Percentiles rank a stretch among this genome's conserved stretches.
phyloP scores from a whole-genome alignment of 1,140 invertebrate species.

The Bicyclus anynana region DNA sequence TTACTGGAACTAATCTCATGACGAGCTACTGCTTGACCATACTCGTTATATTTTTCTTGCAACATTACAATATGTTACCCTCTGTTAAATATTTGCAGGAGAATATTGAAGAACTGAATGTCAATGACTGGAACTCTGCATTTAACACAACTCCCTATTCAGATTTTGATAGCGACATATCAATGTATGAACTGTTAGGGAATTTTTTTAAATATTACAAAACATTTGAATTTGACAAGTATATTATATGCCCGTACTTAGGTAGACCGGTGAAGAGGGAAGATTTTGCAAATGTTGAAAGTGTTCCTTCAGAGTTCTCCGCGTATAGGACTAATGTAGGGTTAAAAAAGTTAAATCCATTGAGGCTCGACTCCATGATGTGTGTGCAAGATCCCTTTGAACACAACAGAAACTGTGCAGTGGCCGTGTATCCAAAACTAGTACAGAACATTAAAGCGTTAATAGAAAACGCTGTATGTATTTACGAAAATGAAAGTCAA shows the following conservation, averaged over 20 bases:
- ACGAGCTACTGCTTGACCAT: slow-evolving; percentile 80
- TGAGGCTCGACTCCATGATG: slow-evolving; percentile 60
- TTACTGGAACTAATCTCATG: slow-evolving; percentile 71
- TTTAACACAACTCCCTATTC: slow-evolving; percentile 19
- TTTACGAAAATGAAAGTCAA: slow-evolving; percentile 19
- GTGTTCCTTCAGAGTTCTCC: slow-evolving; percentile 42
- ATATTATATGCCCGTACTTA: slow-evolving; percentile 77
- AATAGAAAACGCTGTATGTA: slow-evolving; percentile 24
- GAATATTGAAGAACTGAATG: slow-evolving; percentile 7
- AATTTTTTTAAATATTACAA: slow-evolving; percentile 80
- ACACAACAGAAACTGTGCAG: slow-evolving; percentile 76
- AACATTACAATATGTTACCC: slow-evolving; percentile 66
- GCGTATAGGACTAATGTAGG: slow-evolving; percentile 66
- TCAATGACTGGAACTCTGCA: slow-evolving; percentile 47
- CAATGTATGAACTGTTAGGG: slow-evolving; percentile 70
- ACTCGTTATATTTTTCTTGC: slow-evolving; percentile 81
- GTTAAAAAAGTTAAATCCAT: slow-evolving; percentile 36
- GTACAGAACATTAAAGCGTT: slow-evolving; percentile 25
- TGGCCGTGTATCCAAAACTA: slow-evolving; percentile 41
- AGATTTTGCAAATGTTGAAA: slow-evolving; percentile 57
- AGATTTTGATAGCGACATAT: slow-evolving; percentile 20
- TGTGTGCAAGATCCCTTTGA: slow-evolving; percentile 83
- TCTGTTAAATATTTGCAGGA: slow-evolving; percentile 38
- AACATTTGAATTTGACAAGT: slow-evolving; percentile 71
- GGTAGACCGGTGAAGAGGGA: slow-evolving; percentile 66